Evolutionary conservation across 1,140 invertebrate species (phyloP).

Genomic region (Lysiphlebus fabarum): DNA sequence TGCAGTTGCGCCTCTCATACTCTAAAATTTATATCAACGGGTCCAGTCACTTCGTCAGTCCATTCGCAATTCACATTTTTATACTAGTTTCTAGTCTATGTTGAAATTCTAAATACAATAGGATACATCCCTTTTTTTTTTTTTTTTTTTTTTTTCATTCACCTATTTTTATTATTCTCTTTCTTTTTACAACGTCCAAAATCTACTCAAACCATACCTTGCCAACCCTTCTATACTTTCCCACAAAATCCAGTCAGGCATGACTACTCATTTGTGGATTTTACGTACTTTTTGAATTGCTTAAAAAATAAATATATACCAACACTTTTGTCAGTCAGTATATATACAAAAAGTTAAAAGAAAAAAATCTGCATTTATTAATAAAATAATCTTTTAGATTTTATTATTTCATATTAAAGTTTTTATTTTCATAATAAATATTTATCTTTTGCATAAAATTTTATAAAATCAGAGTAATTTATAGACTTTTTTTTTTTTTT

Average conservation of each 20-base stretch:
- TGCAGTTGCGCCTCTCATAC: constrained; percentile 46
- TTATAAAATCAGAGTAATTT: neutral
- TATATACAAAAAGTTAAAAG: no score
- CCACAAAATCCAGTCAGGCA: constrained; percentile 18
- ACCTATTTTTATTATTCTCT: constrained; percentile 10
- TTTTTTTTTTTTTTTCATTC: constrained; percentile 14
- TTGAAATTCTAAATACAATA: constrained; percentile 52
- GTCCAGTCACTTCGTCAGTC: constrained; percentile 21
- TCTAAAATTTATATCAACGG: constrained; percentile 14
- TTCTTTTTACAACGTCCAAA: constrained; percentile 3
- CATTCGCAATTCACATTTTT: constrained; percentile 16
- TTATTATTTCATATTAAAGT: no score
- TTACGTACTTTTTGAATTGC: constrained; percentile 13
- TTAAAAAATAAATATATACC: constrained; percentile 8
- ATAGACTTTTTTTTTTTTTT: neutral
- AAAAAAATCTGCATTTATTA: no score
- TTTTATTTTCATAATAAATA: no score
- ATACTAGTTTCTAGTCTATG: constrained; percentile 27
- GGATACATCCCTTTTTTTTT: constrained; percentile 45
- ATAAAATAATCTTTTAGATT: no score
- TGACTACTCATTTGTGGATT: constrained; percentile 18
- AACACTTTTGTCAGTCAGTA: neutral
- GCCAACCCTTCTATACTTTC: constrained; percentile 14
- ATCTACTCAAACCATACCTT: neutral
- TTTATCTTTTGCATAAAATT: no score